Base-by-base conservation (phyloP, 2,888 invertebrate genomes). In the Brenthis hecate region DNA sequence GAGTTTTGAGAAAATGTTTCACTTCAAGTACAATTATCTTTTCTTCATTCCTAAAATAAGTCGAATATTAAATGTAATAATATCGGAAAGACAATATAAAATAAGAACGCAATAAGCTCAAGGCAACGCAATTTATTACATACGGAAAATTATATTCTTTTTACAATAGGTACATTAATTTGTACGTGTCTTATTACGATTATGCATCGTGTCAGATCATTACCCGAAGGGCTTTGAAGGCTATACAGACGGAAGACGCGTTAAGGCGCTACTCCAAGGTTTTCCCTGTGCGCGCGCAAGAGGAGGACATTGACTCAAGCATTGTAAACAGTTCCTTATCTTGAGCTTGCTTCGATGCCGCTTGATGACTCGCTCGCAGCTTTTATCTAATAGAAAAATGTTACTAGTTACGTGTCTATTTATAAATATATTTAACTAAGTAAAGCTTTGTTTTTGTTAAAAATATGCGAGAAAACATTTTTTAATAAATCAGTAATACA, bases 271-370 rank as follows among this genome's bases (percentile, higher is more conserved):
- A 80, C 90, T 91, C 89, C 90, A 91, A 89, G 89, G 92, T 88
- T 92, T 92, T 91, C 87, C 89, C 84, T 88, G 85, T 91, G 73
- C 81, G 79, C 78, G 74, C 76, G 80, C 87, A 84, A 85, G 84
- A 89, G 86, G 90, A 92, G 92, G 92, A 91, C 92, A 90, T 92
- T 92, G 92, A 92, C 92, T 90, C 86, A 90, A 89, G 87, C 83
- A 90, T 87, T 89, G 92, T 92, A 92, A 92, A 92, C 92, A 92
- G 88, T 91, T 91, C 89, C 92, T 92, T 92, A 92, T 92, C 92
- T 91, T 81, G 81, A 87, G 85, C 85, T 87, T 86, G 78, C 76
- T 71, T 71, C 82, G 73, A 65, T 70, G 74, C 68, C 65, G 72
- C 65, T 73, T 77, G 76, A 78, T 80, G 81, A 82, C 80, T 83